A percentile compares a stretch with the other conserved stretches of the same genome.
These are phyloP conservation scores for Lota lota DNA, from an alignment of 2,113 vertebrate species.

Conservation along the genomic window DNA sequence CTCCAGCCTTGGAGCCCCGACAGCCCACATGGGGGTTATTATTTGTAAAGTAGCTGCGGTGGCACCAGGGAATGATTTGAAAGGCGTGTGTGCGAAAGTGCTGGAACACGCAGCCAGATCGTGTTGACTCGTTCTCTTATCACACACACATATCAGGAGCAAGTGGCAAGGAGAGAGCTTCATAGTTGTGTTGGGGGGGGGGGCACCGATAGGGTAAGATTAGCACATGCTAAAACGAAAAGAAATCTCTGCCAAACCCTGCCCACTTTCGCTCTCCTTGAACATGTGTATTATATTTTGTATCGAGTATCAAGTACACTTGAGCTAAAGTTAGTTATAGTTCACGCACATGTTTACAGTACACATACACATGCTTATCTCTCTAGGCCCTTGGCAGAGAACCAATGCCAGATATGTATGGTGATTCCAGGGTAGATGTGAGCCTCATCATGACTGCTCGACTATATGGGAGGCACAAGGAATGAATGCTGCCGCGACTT, in stretches of 20 bases:
- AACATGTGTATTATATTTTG: conserved; percentile 59
- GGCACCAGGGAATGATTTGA: conserved; percentile 70
- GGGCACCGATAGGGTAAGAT: conserved; percentile 50
- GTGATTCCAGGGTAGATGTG: conserved; percentile 28
- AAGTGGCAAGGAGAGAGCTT: conserved; percentile 39
- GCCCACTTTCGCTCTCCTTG: conserved; percentile 31
- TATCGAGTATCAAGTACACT: conserved; percentile 52
- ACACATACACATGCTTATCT: conserved; percentile 46
- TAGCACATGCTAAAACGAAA: conserved; percentile 40
- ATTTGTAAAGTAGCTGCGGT: conserved; percentile 75
- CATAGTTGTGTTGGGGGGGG: conserved; percentile 26
- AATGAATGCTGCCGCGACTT: too few species aligned
- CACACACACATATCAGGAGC: conserved; percentile 53
- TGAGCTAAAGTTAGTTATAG: conserved; percentile 46
- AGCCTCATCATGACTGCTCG: neutral
- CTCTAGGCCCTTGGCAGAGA: conserved; percentile 39
- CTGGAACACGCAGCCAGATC: conserved; percentile 50
- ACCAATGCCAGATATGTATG: conserved; percentile 38
- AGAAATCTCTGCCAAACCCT: conserved; percentile 31
- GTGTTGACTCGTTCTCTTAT: conserved; percentile 63
- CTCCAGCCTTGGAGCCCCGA: conserved; percentile 65
- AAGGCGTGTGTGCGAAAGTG: conserved; percentile 35
- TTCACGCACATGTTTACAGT: conserved; percentile 11
- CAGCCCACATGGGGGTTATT: conserved; percentile 73
- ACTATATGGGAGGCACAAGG: neutral